Base-by-base conservation (phyloP, 1,140 invertebrate genomes). In the Drosophila ambigua region DNA sequence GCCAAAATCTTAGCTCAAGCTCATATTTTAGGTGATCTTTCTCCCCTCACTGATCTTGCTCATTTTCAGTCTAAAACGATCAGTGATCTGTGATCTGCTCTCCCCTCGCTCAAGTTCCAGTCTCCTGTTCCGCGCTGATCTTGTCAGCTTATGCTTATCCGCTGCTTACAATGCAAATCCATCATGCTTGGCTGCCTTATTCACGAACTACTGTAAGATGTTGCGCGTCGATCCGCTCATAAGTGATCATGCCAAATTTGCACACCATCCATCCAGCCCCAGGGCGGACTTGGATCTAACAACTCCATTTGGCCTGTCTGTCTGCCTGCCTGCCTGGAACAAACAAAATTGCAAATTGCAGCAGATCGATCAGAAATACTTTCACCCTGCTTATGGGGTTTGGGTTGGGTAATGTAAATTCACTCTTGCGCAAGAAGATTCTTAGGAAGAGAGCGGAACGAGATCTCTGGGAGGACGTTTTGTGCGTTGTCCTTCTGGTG, bases 351-450 rank as follows among this genome's bases (percentile, higher is more conserved):
- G 73, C 63, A 61, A 76, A 62, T 61, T 61, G 72, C 63, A 9
- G 46, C 24, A 68, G 65, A 76, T 76, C 72, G 72, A 76, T 76
- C 73, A 76, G 68, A 65, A 26, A 53, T 58, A 58, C 73, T 76
- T 76, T 76, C 63, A 58, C 63, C 72, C 50, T 55, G 73, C 31
- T 31, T 3, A 31, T 31, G 8, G 31, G 31, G 9, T 8, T 31
- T 2, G 31, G 31, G 8, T 31, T 1, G 11, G 26, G 26, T 6
- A n/a, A n/a, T 28, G 26, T 2, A 80, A 85, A 87, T 85, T 57
- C 61, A 50, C 15, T 75, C 41, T 63, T 69, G 63, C 59, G 52
- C 59, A 79, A 72, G 77, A 68, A 53, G 31, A 53, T 53, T 53
- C 15, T 39, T 15, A n/a, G 6, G 49, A 53, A 39, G 11, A 20